Evolutionary conservation across 2,797 vertebrate genomes (phyloP), one percentile per base, ranked within the genome.

Genomic region (Melanotaenia pygmaea): DNA sequence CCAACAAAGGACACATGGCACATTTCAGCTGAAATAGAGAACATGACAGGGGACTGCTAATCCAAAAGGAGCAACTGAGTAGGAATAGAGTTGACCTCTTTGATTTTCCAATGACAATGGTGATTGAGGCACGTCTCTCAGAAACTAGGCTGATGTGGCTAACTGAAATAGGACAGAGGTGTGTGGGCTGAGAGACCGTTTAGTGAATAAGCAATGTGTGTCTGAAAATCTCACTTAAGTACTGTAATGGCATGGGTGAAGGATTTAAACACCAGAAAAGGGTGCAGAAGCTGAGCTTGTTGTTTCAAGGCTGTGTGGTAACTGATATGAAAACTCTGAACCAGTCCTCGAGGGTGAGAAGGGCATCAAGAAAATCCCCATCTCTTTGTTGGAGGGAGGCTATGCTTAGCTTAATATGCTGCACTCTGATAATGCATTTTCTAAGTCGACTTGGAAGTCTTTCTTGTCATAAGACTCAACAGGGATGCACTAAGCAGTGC

Each of bases 311-410:
- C 78, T 85, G 83, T 63, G 79, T 63, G 56, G 77, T 38, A 60
- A 81, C 80, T 76, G 77, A 89, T 83, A 86, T 70, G 76, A 81
- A 82, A 88, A 83, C 81, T 82, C 64, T 58, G 51, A 84, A 75
- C 67, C 73, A 81, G 77, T 86, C 67, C 66, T 79, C 59, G 65
- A 59, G 73, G 79, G 62, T 77, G 75, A 68, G 30, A 79, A 69
- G 64, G 68, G 43, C 64, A 80, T 80, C 70, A 72, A 70, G 57
- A 83, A 87, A 85, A 73, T 84, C 64, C 72, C 59, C 51, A 75
- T 82, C 68, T 82, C 70, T 81, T 77, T 81, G 79, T 88, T 30
- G 14, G 58, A 80, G 53, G 57, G 73, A 86, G 67, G 63, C 82
- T 69, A 66, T 54, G 74, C 70, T 87, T 76, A 81, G 72, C 61